Percentiles rank a stretch among this genome's conserved stretches.
Evolutionary conservation across 2,888 invertebrate species (phyloP).

Genomic region (Rhodophaea formosa): DNA sequence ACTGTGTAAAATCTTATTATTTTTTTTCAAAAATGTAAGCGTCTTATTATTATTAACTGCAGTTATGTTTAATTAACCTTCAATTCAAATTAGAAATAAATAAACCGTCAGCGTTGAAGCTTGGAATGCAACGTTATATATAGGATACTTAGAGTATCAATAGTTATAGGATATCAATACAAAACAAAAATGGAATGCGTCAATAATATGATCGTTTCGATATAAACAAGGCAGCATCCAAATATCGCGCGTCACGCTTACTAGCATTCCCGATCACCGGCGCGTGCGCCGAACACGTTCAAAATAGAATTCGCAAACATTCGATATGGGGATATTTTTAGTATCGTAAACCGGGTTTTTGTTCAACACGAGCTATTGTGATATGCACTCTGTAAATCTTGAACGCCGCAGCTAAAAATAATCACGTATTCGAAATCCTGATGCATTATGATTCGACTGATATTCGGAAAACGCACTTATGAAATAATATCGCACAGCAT

Average conservation of each 20-base stretch:
- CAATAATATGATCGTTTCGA: background rate
- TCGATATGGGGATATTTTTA: slow-evolving; percentile 78
- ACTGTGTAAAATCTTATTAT: no score
- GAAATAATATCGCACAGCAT: slow-evolving; percentile 55
- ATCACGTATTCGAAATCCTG: slow-evolving; percentile 46
- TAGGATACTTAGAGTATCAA: no score
- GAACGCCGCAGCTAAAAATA: slow-evolving; percentile 64
- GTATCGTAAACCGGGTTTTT: slow-evolving; percentile 77
- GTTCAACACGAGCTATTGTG: slow-evolving; percentile 68
- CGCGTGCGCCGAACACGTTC: slow-evolving; percentile 52
- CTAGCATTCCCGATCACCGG: slow-evolving; percentile 32
- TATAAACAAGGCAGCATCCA: slow-evolving; percentile 14
- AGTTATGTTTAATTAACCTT: no score
- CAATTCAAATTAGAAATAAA: no score
- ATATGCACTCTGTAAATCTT: slow-evolving; percentile 63
- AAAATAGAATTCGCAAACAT: slow-evolving; percentile 80
- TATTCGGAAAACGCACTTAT: slow-evolving; percentile 7
- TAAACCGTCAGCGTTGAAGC: no score
- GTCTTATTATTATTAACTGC: no score
- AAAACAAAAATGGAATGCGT: no score
- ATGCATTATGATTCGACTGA: background rate
- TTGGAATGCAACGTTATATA: no score
- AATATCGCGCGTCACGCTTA: slow-evolving; percentile 17
- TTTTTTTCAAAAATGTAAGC: no score
- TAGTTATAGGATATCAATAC: no score